These are phyloP conservation scores for Lasioglossum calceatum DNA, from an alignment of 2,888 invertebrate species.

Conservation along the genomic window DNA sequence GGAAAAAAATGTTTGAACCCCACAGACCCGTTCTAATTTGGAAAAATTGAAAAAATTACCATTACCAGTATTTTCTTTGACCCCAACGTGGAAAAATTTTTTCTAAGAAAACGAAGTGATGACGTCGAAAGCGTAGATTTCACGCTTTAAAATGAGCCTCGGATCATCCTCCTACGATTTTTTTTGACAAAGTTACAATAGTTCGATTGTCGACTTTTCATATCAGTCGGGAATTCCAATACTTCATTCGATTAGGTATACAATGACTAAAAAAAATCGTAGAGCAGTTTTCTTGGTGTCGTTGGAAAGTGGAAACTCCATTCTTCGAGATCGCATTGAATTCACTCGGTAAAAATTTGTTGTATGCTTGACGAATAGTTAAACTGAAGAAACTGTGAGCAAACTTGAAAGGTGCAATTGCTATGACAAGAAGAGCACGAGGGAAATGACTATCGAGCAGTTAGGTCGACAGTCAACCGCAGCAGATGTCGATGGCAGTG, in stretches of 20 bases:
- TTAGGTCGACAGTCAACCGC: background rate
- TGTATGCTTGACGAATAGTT: background rate
- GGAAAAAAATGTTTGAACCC: background rate
- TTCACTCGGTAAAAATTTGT: rapidly evolving
- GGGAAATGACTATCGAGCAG: background rate
- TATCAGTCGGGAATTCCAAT: background rate
- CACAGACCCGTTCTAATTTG: background rate
- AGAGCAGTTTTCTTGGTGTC: background rate
- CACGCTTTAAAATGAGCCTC: background rate
- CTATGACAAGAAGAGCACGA: background rate
- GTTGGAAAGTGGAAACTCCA: background rate
- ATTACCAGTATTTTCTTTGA: too few species aligned
- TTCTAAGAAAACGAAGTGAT: rapidly evolving
- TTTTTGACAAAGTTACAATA: background rate
- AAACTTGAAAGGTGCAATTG: background rate
- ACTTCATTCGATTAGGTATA: too few species aligned
- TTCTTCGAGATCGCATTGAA: background rate
- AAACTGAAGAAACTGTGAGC: background rate
- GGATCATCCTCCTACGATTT: background rate
- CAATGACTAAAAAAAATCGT: background rate
- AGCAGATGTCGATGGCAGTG: constrained; percentile 60
- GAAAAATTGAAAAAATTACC: too few species aligned
- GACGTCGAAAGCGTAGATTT: background rate
- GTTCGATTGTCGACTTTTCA: background rate
- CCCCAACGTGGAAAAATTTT: background rate